These are phyloP conservation scores for Archaeoteleia sp. DNA, from an alignment of 2,888 invertebrate genomes.

Conservation along the genomic window DNA sequence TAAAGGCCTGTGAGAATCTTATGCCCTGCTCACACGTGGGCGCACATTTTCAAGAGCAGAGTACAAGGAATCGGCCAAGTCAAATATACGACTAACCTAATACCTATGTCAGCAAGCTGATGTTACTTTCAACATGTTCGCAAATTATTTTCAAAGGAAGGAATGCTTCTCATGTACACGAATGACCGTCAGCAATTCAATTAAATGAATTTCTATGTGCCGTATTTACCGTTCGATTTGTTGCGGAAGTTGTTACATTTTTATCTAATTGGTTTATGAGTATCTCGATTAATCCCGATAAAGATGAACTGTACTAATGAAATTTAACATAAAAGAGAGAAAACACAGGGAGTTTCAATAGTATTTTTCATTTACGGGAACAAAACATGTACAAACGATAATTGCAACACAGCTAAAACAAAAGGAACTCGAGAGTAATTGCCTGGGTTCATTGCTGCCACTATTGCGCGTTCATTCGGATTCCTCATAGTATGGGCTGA, in stretches of 20 bases:
- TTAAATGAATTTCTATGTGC: too few species aligned
- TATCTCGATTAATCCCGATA: constrained; percentile 34
- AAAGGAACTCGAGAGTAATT: constrained; percentile 61
- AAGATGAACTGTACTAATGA: constrained; percentile 27
- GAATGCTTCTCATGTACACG: too few species aligned
- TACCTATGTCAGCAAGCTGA: constrained; percentile 15
- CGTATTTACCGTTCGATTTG: too few species aligned
- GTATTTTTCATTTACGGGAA: constrained; percentile 66
- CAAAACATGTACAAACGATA: constrained; percentile 64
- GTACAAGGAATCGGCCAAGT: background rate
- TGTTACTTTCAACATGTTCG: constrained; percentile 20
- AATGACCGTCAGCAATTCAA: too few species aligned
- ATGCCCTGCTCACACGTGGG: constrained; percentile 38
- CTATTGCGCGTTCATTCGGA: constrained; percentile 37
- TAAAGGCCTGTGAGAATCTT: constrained; percentile 49
- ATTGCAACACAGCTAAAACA: constrained; percentile 65
- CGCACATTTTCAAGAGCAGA: constrained; percentile 28
- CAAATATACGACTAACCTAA: constrained; percentile 23
- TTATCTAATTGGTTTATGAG: constrained; percentile 26
- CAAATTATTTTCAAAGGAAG: constrained; percentile 17
- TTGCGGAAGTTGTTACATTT: constrained; percentile 22
- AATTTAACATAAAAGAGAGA: constrained; percentile 32
- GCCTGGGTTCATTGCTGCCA: constrained; percentile 56
- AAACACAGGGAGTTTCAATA: constrained; percentile 30
- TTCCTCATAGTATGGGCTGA: constrained; percentile 28